Evolutionary conservation across 2,797 vertebrate species (phyloP).

Genomic region (Gadopsis marmoratus): DNA sequence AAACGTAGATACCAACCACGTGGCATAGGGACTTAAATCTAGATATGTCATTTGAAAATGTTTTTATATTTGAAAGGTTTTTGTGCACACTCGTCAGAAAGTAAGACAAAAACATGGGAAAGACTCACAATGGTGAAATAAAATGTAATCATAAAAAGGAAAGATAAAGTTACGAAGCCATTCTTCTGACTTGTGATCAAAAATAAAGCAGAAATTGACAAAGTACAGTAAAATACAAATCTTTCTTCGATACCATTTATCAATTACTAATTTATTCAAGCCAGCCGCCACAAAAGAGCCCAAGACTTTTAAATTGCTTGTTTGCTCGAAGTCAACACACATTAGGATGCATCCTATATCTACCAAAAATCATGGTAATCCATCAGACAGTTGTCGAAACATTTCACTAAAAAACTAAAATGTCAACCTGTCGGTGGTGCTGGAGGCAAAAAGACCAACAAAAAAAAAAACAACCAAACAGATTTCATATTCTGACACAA

Average conservation of each 20-base stretch:
- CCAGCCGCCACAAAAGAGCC: neutral
- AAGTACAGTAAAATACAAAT: neutral
- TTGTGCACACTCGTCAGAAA: neutral
- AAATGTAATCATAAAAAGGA: neutral
- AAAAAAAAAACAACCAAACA: neutral
- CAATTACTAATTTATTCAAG: neutral
- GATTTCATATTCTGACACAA: neutral
- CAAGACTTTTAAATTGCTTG: neutral
- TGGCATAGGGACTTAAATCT: neutral
- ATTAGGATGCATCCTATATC: no score
- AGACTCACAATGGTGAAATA: neutral
- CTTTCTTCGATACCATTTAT: neutral
- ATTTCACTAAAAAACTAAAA: no score
- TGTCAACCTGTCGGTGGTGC: no score
- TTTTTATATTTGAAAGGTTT: neutral
- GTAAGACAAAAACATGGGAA: neutral
- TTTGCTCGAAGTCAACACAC: neutral
- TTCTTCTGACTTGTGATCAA: neutral
- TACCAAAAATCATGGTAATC: no score
- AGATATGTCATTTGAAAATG: neutral
- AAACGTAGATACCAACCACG: slow-evolving; percentile 9
- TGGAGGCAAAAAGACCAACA: no score
- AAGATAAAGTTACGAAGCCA: neutral
- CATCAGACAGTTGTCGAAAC: no score
- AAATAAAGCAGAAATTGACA: neutral